These are phyloP conservation scores for Eristalinus sepulchralis DNA, from an alignment of 2,888 invertebrate genomes.

Conservation along the genomic window DNA sequence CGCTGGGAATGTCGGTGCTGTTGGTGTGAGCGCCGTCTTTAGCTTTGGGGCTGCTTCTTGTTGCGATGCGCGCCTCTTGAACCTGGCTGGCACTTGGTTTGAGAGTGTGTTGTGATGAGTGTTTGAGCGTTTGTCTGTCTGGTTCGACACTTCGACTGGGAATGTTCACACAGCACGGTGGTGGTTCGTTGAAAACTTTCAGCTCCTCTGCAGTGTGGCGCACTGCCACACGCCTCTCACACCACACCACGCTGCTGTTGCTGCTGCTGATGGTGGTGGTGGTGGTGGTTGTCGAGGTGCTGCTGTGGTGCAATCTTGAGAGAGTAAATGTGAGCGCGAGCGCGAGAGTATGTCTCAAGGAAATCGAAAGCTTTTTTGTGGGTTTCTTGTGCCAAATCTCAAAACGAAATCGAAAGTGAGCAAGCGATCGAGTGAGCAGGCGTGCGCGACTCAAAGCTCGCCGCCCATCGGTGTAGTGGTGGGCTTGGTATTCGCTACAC, in stretches of 20 bases:
- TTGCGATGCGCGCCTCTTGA: constrained; percentile 8
- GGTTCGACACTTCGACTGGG: constrained; percentile 74
- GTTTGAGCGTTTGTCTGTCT: constrained; percentile 72
- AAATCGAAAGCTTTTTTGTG: constrained; percentile 64
- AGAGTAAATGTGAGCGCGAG: neutral
- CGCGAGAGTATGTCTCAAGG: constrained; percentile 10
- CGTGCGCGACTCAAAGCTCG: constrained; percentile 44
- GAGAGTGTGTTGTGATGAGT: constrained; percentile 45
- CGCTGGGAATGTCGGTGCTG: neutral
- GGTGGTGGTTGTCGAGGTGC: constrained; percentile 44
- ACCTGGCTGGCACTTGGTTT: constrained; percentile 37
- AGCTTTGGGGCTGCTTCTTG: constrained; percentile 16
- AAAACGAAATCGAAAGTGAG: constrained; percentile 72
- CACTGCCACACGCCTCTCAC: constrained; percentile 24
- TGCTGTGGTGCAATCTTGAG: constrained; percentile 26
- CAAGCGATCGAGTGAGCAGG: constrained; percentile 22
- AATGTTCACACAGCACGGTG: constrained; percentile 72
- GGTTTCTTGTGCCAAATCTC: constrained; percentile 22
- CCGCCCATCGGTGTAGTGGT: neutral
- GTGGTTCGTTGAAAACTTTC: constrained; percentile 72
- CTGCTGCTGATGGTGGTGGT: constrained; percentile 22
- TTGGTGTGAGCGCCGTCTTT: constrained; percentile 48
- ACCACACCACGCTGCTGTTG: neutral
- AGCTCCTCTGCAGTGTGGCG: constrained; percentile 24
- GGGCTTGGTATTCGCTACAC: neutral